Percentiles rank a stretch among this genome's conserved stretches.
These are phyloP conservation scores for Seison nebaliae DNA, from an alignment of 1,140 invertebrate species.

Conservation along the genomic window DNA sequence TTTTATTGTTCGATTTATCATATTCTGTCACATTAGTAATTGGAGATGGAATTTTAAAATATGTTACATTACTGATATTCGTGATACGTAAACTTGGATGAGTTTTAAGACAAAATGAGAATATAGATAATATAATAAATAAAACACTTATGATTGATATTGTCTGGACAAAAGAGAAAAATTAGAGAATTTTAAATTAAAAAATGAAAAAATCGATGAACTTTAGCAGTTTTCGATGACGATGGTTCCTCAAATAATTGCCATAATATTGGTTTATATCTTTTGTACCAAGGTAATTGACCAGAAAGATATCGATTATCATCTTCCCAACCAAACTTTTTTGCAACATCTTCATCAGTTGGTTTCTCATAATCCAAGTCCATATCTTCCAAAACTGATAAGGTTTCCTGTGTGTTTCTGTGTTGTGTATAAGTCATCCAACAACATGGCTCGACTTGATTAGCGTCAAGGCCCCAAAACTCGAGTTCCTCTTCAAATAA, in stretches of 20 bases:
- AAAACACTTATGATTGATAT: too few species aligned
- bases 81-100: background rate
- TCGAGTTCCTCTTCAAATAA: slow-evolving; percentile 25
- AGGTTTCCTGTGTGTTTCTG: slow-evolving; percentile 23
- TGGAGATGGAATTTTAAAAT: background rate
- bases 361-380: slow-evolving; percentile 4
- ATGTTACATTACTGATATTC: background rate
- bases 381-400: slow-evolving; percentile 14
- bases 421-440: slow-evolving; percentile 20
- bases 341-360: slow-evolving; percentile 2
- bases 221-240: slow-evolving; percentile 19
- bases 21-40: background rate
- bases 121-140: too few species aligned
- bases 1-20: background rate
- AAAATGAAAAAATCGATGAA: slow-evolving; percentile 13
- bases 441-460: slow-evolving; percentile 27
- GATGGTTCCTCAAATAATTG: slow-evolving; percentile 20
- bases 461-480: slow-evolving; percentile 27
- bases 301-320: slow-evolving; percentile 14
- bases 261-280: slow-evolving; percentile 20
- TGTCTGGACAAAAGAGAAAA: too few species aligned
- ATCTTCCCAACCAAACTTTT: slow-evolving; percentile 13
- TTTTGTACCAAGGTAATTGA: slow-evolving; percentile 18
- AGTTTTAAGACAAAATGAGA: background rate
- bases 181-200: too few species aligned